Percentiles rank a stretch among this genome's conserved stretches.
Conservation (phyloP, 2,888 invertebrate genomes). For the Dorcus hopei region DNA sequence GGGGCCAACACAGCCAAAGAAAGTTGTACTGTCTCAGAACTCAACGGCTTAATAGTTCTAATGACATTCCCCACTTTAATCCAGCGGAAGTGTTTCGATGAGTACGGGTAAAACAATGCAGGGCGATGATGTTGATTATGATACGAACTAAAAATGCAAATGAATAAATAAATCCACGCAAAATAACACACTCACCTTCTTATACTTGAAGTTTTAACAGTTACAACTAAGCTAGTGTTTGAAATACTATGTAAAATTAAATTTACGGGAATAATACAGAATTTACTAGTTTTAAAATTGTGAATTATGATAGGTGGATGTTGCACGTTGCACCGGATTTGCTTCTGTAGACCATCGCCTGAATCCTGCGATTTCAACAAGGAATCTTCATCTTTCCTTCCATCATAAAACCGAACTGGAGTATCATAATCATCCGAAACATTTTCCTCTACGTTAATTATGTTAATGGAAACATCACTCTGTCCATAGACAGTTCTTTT, state of each 20-base stretch:
- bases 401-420: slow-evolving; percentile 50
- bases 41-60: slow-evolving; percentile 38
- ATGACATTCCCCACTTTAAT: slow-evolving; percentile 40
- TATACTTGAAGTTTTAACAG: slow-evolving; percentile 58
- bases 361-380: slow-evolving; percentile 36
- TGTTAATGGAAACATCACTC: slow-evolving; percentile 35
- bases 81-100: slow-evolving; percentile 46
- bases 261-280: slow-evolving; percentile 67
- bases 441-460: slow-evolving; percentile 32
- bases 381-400: slow-evolving; percentile 39
- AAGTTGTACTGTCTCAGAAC: slow-evolving; percentile 38
- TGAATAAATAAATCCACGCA: not conserved
- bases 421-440: slow-evolving; percentile 38
- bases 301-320: slow-evolving; percentile 60
- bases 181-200: slow-evolving; percentile 52
- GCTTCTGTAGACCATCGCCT: slow-evolving; percentile 30
- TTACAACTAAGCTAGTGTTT: slow-evolving; percentile 55
- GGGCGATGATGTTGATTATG: slow-evolving; percentile 16
- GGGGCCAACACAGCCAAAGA: slow-evolving; percentile 61
- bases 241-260: slow-evolving; percentile 67
- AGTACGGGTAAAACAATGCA: slow-evolving; percentile 34
- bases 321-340: slow-evolving; percentile 59
- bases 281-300: slow-evolving; percentile 57
- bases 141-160: slow-evolving; percentile 17
- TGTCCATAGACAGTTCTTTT: slow-evolving; percentile 64